Conservation (phyloP, 2,113 vertebrate species). For the Onychorhynchus coronatus region DNA sequence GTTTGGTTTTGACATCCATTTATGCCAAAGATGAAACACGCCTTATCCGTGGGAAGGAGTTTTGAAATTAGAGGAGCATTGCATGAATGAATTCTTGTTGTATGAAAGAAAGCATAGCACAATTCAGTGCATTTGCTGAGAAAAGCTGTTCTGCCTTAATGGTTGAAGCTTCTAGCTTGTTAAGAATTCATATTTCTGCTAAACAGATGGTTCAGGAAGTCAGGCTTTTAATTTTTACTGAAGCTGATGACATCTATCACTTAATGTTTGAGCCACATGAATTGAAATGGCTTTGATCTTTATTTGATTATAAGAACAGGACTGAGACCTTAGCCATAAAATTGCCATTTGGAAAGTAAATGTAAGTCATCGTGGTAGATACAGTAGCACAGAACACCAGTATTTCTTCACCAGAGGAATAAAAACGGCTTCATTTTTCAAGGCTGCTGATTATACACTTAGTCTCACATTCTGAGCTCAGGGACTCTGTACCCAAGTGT, state of each 20-base stretch:
- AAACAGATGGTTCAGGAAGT: not conserved
- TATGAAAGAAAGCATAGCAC: not conserved
- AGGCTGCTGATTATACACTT: not conserved
- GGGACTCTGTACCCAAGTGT: not conserved
- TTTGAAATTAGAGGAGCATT: not conserved
- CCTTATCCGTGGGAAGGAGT: not conserved
- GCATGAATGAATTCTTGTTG: accelerated
- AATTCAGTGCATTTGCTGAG: not conserved
- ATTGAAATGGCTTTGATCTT: not conserved
- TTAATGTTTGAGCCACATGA: not conserved
- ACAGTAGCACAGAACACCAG: not conserved
- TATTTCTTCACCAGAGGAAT: not conserved
- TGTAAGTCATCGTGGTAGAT: not conserved
- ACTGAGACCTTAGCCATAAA: not conserved
- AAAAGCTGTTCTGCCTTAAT: not conserved
- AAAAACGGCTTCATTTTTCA: not conserved
- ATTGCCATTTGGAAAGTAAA: not conserved
- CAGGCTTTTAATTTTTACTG: not conserved
- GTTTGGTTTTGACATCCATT: not conserved
- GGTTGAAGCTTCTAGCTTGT: not conserved
- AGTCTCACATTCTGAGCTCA: not conserved
- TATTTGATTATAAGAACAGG: not conserved
- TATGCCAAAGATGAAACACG: not conserved
- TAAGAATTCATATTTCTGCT: not conserved
- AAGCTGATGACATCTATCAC: not conserved